Conservation (phyloP, 2,797 vertebrate species). For the Calcarius lapponicus region DNA sequence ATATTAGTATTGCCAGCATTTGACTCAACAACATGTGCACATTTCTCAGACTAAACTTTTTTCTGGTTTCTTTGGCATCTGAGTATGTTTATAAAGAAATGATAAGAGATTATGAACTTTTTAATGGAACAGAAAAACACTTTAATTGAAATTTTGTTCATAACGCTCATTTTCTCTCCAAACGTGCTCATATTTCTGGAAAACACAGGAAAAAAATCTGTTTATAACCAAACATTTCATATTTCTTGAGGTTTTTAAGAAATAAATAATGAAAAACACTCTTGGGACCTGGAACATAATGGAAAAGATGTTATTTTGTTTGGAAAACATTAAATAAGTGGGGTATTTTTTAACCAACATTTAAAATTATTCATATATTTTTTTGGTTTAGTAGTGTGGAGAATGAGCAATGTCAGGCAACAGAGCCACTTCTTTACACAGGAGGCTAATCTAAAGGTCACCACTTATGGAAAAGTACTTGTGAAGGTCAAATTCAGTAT, state of each 20-base stretch:
- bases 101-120: background rate
- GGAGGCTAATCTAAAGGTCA: conserved; percentile 52
- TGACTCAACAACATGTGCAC: background rate
- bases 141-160: background rate
- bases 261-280: background rate
- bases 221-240: background rate
- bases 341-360: background rate
- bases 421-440: background rate
- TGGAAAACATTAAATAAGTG: background rate
- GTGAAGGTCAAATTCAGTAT: conserved; percentile 56
- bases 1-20: background rate
- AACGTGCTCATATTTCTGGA: background rate
- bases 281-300: background rate
- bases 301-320: background rate
- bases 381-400: background rate
- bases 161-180: background rate
- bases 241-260: background rate
- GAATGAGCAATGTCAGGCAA: background rate
- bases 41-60: background rate
- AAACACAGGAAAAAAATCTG: background rate
- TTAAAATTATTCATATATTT: background rate
- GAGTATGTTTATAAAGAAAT: background rate
- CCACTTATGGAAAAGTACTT: conserved; percentile 24
- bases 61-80: background rate
- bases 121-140: background rate